Evolutionary conservation across 2,888 invertebrate genomes (phyloP).

Genomic region (Drosophila bunnanda): DNA sequence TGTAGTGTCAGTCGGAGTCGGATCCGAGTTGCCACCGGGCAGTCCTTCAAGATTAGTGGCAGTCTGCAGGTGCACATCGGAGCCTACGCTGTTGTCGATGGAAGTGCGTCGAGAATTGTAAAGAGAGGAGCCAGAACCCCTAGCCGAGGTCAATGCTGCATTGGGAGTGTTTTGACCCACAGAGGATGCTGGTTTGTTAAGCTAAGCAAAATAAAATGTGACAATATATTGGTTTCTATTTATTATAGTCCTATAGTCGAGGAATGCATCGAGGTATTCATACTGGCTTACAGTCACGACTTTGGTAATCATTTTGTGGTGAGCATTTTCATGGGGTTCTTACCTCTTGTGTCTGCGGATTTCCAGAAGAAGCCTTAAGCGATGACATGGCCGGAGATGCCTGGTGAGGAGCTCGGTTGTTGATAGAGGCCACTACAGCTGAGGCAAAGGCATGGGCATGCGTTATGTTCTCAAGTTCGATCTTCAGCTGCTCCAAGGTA

Average conservation of each 20-base stretch:
- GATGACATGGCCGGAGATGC: conserved; percentile 64
- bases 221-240: background rate
- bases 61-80: conserved; percentile 79
- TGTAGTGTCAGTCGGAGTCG: conserved; percentile 46
- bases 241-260: background rate
- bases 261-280: background rate
- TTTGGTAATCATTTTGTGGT: background rate
- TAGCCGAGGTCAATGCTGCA: conserved; percentile 73
- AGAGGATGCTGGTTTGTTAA: conserved; percentile 61
- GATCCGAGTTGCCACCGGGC: conserved; percentile 37
- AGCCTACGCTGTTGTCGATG: conserved; percentile 81
- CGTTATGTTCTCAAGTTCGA: conserved; percentile 86
- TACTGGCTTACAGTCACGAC: background rate
- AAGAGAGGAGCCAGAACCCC: conserved; percentile 82
- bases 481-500: conserved; percentile 86
- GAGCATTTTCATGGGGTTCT: background rate
- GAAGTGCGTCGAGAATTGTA: conserved; percentile 84
- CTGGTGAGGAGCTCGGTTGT: conserved; percentile 62
- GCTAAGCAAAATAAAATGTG: conserved; percentile 40
- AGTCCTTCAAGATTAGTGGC: conserved; percentile 66
- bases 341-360: conserved; percentile 64
- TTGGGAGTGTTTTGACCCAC: conserved; percentile 80
- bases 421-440: conserved; percentile 76
- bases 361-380: conserved; percentile 63
- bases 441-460: conserved; percentile 85